A percentile compares a stretch with the other conserved stretches of the same genome.
Conservation (phyloP, 2,888 invertebrate species). For the Eupithecia subumbrata region DNA sequence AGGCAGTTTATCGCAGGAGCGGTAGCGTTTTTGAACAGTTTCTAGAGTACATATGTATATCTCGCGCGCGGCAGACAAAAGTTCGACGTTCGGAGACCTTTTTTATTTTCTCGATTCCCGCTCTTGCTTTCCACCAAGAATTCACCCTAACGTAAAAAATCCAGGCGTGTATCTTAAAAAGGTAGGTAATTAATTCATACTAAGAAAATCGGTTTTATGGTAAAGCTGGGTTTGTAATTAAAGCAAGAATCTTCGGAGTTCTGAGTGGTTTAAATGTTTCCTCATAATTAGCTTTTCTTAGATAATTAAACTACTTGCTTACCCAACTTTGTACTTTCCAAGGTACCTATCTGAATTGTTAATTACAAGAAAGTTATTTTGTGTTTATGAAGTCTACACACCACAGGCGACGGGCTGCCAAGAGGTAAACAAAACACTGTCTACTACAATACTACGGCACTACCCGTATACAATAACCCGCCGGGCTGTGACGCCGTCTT, state of each 20-base stretch:
- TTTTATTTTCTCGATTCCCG: not conserved
- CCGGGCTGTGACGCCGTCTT: not conserved
- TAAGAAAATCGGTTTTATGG: not conserved
- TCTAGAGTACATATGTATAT: not conserved
- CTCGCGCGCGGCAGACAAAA: not conserved
- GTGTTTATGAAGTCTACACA: not conserved
- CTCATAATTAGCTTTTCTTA: slow-evolving; percentile 9
- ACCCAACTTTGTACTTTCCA: slow-evolving; percentile 5
- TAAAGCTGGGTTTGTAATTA: not conserved
- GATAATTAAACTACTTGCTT: slow-evolving; percentile 28
- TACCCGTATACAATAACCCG: too few species aligned
- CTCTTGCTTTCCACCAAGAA: not conserved
- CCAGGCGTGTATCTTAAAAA: not conserved
- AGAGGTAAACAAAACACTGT: not conserved
- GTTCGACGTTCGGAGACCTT: too few species aligned
- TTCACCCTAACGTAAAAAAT: not conserved
- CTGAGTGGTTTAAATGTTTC: slow-evolving; percentile 16
- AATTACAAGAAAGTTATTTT: not conserved
- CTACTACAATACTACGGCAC: too few species aligned
- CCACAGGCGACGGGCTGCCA: not conserved
- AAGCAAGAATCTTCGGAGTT: slow-evolving; percentile 7
- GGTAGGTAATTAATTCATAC: not conserved
- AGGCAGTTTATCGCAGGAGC: not conserved
- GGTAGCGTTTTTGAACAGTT: not conserved
- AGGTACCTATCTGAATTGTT: not conserved